Base-by-base conservation (phyloP, 1,140 invertebrate genomes). In the Helicorthomorpha holstii region DNA sequence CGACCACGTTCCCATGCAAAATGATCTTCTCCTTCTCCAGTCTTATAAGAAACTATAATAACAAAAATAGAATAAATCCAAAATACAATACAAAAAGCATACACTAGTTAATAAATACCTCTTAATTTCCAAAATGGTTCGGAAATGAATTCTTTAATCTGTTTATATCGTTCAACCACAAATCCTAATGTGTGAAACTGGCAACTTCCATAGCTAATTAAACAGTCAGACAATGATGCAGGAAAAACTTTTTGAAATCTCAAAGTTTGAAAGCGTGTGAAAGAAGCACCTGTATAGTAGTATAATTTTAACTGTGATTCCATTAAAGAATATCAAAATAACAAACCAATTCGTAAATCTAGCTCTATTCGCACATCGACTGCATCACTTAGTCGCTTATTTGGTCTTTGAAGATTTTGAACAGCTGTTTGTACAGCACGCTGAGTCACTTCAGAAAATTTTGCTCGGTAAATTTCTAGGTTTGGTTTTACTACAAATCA, bases 161-260 rank as follows among this genome's bases (percentile, higher is more conserved):
- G 83, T 60, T 89, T 80, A 62, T 83, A 97, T 48, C 93, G 73
- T 66, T 97, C 91, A 0, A 95, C 92, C 23, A 97, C 90, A 75
- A 98, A 98, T 14, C 93, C 94, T 27, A 97, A 67, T 1, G 94
- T 97, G 29, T 93, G 93, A 69, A 97, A 97, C 62, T 98, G 94
- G 66, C 94, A 98, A 47, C 85, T 90, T 1, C 96, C 95, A 70
- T 98, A 94, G 68, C 93, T 98, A 24, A 99, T 85, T 0, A 99
- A 66, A 64, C 82, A 79, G 27, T 85, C 76, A 1, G 76, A 61
- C 41, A 75, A 57, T 2, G 65, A 62, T 49, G 67, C 55, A 12
- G 71, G 69, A 66, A 95, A 93, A 7, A 87, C 78, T 64, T 81
- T 81, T 63, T 85, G 79, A 1, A 98, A 65, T 43, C 92, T 73